Evolutionary conservation across 2,888 invertebrate species (phyloP).

Genomic region (Xanthorhoe spadicearia): DNA sequence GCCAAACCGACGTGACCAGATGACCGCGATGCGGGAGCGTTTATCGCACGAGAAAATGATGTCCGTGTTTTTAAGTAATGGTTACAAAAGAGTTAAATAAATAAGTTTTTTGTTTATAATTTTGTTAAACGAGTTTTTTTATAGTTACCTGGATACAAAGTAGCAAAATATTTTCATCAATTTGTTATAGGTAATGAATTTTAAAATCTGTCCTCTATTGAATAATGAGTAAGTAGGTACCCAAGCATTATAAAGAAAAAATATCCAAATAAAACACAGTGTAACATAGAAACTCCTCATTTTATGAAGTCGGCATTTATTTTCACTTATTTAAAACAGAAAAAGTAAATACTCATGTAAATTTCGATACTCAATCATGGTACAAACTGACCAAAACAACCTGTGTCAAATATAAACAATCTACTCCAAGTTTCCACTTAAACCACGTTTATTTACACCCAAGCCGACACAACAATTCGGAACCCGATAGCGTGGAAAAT

Average conservation of each 20-base stretch:
- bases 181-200: too few relatives aligned
- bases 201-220: too few relatives aligned
- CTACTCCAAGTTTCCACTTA: conserved; percentile 29
- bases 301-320: too few relatives aligned
- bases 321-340: too few relatives aligned
- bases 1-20: background rate
- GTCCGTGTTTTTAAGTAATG: background rate
- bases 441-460: conserved; percentile 54
- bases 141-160: too few relatives aligned
- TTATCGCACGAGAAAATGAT: background rate
- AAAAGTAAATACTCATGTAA: too few relatives aligned
- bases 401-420: conserved; percentile 25
- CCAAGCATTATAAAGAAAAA: too few relatives aligned
- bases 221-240: too few relatives aligned
- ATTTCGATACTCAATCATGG: background rate
- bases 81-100: background rate
- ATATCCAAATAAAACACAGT: too few relatives aligned
- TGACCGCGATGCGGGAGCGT: background rate
- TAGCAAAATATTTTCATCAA: too few relatives aligned
- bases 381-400: conserved; percentile 11
- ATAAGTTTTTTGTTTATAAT: background rate
- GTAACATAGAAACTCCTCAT: too few relatives aligned
- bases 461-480: conserved; percentile 54
- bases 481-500: conserved; percentile 53
- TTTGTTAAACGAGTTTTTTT: too few relatives aligned